phyloP scores from a whole-genome alignment of 2,888 invertebrate species.

The Escarpia spicata region DNA sequence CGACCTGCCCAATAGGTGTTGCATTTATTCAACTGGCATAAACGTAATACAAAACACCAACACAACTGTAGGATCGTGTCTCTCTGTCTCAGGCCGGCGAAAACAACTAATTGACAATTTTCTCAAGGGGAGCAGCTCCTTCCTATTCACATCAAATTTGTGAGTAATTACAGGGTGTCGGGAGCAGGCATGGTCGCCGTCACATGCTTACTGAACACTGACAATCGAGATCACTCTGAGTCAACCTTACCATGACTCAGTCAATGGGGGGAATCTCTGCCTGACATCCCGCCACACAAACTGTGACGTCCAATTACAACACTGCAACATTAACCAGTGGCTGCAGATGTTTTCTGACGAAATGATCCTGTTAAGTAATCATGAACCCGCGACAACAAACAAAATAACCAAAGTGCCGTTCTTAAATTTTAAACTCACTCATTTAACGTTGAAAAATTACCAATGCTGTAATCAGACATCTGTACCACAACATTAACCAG shows the following conservation, averaged over 20 bases:
- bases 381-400: neutral
- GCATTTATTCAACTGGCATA: neutral
- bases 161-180: slow-evolving; percentile 7
- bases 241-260: neutral
- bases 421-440: neutral
- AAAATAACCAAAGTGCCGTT: neutral
- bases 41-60: neutral
- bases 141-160: slow-evolving; percentile 16
- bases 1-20: neutral
- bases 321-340: slow-evolving; percentile 16
- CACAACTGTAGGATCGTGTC: neutral
- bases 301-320: neutral
- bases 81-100: neutral
- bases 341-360: neutral
- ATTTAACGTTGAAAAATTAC: neutral
- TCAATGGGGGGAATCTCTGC: neutral
- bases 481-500: too few relatives aligned
- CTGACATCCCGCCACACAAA: neutral
- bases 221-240: neutral
- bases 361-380: neutral
- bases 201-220: neutral
- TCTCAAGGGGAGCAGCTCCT: neutral
- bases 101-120: slow-evolving; percentile 6
- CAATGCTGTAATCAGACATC: too few relatives aligned
- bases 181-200: neutral